Percentiles rank a stretch among this genome's conserved stretches.
These are phyloP conservation scores for Notolabrus celidotus DNA, from an alignment of 2,797 vertebrate genomes.

Conservation along the genomic window DNA sequence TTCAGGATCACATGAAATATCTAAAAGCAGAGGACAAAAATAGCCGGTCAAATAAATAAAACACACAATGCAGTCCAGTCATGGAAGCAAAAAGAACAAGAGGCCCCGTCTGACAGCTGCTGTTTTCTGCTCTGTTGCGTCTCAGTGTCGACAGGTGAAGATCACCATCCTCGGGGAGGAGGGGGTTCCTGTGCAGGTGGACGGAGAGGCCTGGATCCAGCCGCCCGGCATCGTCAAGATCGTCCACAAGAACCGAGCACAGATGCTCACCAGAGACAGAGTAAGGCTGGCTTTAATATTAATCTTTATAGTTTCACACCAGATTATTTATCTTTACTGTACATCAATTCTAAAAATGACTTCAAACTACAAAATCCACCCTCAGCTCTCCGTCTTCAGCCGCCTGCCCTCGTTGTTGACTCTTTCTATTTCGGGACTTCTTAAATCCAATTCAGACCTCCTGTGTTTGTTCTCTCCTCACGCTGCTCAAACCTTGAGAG, in stretches of 20 bases:
- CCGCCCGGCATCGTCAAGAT: slow-evolving; percentile 97
- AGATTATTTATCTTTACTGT: no score
- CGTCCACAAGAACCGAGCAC: slow-evolving; percentile 96
- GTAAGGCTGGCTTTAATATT: no score
- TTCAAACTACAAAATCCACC: slow-evolving; percentile 20
- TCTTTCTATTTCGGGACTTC: slow-evolving; percentile 52
- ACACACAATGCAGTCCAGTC: not conserved
- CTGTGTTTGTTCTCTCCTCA: slow-evolving; percentile 45
- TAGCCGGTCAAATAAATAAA: not conserved
- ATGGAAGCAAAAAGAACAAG: not conserved
- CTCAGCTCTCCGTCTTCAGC: not conserved
- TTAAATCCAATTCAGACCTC: slow-evolving; percentile 44
- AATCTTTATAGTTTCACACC: no score
- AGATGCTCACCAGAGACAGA: slow-evolving; percentile 96
- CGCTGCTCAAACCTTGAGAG: slow-evolving; percentile 45
- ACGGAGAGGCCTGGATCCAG: slow-evolving; percentile 98
- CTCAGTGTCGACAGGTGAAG: slow-evolving; percentile 96
- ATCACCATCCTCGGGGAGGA: slow-evolving; percentile 98
- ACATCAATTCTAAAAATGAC: no score
- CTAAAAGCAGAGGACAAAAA: not conserved
- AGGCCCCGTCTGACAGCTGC: slow-evolving; percentile 22
- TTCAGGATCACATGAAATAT: not conserved
- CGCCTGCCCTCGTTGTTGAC: slow-evolving; percentile 9
- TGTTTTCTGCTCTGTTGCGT: slow-evolving; percentile 23
- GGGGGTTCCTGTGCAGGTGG: slow-evolving; percentile 97